A percentile compares a stretch with the other conserved stretches of the same genome.
These are phyloP conservation scores for Cetonia aurata DNA, from an alignment of 2,888 invertebrate species.

Conservation along the genomic window DNA sequence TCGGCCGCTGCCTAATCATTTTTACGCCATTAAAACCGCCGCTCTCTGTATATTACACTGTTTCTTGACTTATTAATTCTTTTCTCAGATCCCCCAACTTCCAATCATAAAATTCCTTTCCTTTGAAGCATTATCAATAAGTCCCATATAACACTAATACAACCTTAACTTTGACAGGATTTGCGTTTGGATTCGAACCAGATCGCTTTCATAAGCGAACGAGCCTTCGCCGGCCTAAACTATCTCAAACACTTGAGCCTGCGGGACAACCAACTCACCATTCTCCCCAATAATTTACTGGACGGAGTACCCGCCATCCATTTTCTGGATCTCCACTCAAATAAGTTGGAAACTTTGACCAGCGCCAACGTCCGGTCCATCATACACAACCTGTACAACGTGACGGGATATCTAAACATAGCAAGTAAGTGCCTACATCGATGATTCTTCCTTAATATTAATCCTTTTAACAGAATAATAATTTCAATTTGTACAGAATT, in stretches of 20 bases:
- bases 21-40: too few species aligned
- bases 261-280: constrained; percentile 81
- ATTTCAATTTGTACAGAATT: too few species aligned
- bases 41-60: too few species aligned
- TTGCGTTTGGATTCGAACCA: constrained; percentile 65
- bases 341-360: constrained; percentile 81
- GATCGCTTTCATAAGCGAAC: constrained; percentile 77
- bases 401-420: constrained; percentile 79
- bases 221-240: constrained; percentile 82
- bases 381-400: constrained; percentile 81
- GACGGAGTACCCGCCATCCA: constrained; percentile 79
- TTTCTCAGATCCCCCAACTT: too few species aligned
- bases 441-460: not conserved
- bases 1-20: too few species aligned
- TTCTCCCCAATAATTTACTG: constrained; percentile 79
- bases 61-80: too few species aligned
- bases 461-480: too few species aligned
- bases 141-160: too few species aligned
- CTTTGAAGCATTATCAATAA: not conserved
- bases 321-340: constrained; percentile 82
- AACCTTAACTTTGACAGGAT: constrained; percentile 54
- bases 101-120: not conserved
- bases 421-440: constrained; percentile 74
- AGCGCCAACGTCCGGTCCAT: constrained; percentile 83
- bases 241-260: constrained; percentile 79